phyloP scores from a whole-genome alignment of 2,888 invertebrate species.

The Tachystola acroxantha region DNA sequence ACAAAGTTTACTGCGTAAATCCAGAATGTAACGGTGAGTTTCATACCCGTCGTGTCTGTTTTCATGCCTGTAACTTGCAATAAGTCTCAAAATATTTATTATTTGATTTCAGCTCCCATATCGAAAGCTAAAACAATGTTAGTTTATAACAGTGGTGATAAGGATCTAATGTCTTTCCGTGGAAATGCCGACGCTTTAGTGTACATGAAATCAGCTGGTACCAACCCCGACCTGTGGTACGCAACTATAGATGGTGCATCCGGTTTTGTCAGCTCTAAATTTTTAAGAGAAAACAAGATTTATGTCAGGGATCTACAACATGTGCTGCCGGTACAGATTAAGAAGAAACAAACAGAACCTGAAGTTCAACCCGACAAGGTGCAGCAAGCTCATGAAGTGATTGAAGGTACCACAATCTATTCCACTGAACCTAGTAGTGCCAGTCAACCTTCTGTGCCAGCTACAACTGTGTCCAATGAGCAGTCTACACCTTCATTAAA shows the following conservation, averaged over 20 bases:
- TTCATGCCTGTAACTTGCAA: constrained; percentile 27
- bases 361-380: constrained; percentile 48
- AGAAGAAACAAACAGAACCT: constrained; percentile 13
- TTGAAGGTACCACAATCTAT: constrained; percentile 84
- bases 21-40: constrained; percentile 82
- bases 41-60: constrained; percentile 26
- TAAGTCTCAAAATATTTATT: constrained; percentile 8
- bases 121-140: constrained; percentile 80
- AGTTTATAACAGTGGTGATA: constrained; percentile 74
- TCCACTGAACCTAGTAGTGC: constrained; percentile 37
- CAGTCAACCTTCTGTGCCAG: constrained; percentile 19
- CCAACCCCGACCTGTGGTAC: constrained; percentile 80
- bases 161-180: constrained; percentile 79
- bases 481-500: constrained; percentile 12
- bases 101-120: constrained; percentile 73
- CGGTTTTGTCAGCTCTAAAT: constrained; percentile 81
- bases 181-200: constrained; percentile 77
- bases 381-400: constrained; percentile 65
- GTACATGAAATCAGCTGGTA: constrained; percentile 84
- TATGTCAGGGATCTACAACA: constrained; percentile 45
- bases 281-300: constrained; percentile 80
- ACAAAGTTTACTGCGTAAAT: constrained; percentile 85
- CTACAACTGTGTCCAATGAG: constrained; percentile 9
- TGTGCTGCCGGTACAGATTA: constrained; percentile 42
- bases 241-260: constrained; percentile 81